Percentiles rank a stretch among this genome's conserved stretches.
These are phyloP conservation scores for Hippolais icterina DNA, from an alignment of 2,113 vertebrate genomes.

Conservation along the genomic window DNA sequence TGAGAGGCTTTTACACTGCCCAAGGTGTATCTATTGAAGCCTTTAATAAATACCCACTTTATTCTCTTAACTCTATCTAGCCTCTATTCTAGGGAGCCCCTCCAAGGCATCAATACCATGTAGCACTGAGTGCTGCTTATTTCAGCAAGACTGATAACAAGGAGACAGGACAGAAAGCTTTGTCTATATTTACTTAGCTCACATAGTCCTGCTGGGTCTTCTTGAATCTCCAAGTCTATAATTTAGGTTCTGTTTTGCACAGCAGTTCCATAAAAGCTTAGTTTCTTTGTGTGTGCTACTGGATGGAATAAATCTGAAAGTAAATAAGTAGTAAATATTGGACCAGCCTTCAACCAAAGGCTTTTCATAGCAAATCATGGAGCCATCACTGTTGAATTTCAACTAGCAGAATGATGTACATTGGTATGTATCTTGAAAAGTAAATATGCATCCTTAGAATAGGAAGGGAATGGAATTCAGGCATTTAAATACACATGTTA, in stretches of 20 bases:
- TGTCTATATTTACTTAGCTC: not conserved
- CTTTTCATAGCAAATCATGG: not conserved
- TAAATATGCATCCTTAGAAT: not conserved
- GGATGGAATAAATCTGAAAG: not conserved
- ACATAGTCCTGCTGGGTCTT: not conserved
- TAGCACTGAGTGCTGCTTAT: not conserved
- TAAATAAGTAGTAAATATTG: conserved; percentile 15
- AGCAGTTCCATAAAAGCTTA: not conserved
- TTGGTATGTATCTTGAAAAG: not conserved
- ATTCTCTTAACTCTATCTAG: not conserved
- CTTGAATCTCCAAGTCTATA: not conserved
- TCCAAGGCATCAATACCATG: not conserved
- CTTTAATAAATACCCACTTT: not conserved
- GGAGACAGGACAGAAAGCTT: not conserved
- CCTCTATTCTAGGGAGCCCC: not conserved
- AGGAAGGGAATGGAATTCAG: not conserved
- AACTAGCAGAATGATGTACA: not conserved
- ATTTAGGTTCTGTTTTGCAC: conserved; percentile 2
- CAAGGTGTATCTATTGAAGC: not conserved
- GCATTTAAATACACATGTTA: not conserved
- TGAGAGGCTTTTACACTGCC: not conserved
- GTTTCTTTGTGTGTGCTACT: not conserved
- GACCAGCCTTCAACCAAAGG: not conserved
- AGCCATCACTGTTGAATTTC: not conserved
- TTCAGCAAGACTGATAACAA: not conserved